These are phyloP conservation scores for Cercopithecus mona DNA, from an alignment of 2,113 vertebrate genomes.

Conservation along the genomic window DNA sequence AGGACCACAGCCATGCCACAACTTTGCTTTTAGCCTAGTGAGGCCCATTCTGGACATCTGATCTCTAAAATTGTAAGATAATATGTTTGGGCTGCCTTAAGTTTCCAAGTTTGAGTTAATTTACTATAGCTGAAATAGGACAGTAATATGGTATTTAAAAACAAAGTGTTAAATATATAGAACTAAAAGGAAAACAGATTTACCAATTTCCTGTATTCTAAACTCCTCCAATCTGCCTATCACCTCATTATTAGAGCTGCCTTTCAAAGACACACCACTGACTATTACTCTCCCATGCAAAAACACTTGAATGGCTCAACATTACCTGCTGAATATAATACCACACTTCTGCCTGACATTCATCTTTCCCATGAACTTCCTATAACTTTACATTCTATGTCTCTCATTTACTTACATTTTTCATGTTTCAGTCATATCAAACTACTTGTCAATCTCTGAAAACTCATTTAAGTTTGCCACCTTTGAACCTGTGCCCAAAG, in stretches of 20 bases:
- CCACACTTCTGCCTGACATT: not conserved
- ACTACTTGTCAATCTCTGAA: not conserved
- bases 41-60: not conserved
- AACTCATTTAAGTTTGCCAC: not conserved
- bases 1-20: not conserved
- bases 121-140: not conserved
- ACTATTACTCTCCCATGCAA: not conserved
- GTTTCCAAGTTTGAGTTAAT: not conserved
- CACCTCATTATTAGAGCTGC: not conserved
- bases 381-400: not conserved
- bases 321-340: not conserved
- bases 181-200: not conserved
- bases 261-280: not conserved
- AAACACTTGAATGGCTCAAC: not conserved
- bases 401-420: not conserved
- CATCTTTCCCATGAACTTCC: not conserved
- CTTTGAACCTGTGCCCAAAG: not conserved
- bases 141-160: not conserved
- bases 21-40: not conserved
- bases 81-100: not conserved
- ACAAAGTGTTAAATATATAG: not conserved
- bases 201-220: not conserved
- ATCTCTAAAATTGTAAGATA: not conserved
- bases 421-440: not conserved
- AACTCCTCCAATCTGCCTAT: not conserved